phyloP scores from a whole-genome alignment of 2,888 invertebrate genomes.

The Lymantria monacha region DNA sequence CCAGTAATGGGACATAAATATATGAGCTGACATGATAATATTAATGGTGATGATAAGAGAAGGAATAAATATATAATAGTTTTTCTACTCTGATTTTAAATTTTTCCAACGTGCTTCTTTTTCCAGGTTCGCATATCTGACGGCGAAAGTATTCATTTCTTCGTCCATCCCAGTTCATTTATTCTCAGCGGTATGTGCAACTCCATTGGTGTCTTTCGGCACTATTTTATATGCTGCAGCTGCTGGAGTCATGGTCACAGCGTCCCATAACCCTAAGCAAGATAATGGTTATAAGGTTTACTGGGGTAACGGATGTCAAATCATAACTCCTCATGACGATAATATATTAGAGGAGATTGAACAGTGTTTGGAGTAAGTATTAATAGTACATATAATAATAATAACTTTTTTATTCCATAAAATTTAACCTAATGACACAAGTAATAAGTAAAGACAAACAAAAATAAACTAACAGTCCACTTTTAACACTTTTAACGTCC shows the following conservation, averaged over 20 bases:
- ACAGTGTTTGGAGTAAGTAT: conserved; percentile 84
- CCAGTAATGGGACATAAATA: too few relatives aligned
- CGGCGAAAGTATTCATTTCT: conserved; percentile 91
- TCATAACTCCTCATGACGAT: conserved; percentile 95
- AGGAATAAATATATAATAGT: too few relatives aligned
- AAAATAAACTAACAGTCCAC: too few relatives aligned
- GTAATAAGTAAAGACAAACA: too few relatives aligned
- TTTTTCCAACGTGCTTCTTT: too few relatives aligned
- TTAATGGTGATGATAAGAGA: too few relatives aligned
- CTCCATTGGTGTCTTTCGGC: conserved; percentile 96
- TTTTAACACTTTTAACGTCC: too few relatives aligned
- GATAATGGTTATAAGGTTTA: conserved; percentile 99
- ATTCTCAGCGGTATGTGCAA: conserved; percentile 91
- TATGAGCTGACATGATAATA: too few relatives aligned
- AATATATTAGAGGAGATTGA: conserved; percentile 90
- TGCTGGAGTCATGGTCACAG: conserved; percentile 96
- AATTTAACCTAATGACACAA: too few relatives aligned
- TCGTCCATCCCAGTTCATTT: conserved; percentile 90
- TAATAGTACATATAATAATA: background rate
- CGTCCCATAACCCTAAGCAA: conserved; percentile 97
- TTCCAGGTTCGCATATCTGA: conserved; percentile 92
- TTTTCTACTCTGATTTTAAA: too few relatives aligned
- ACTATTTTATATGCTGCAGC: conserved; percentile 88
- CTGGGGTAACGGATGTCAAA: conserved; percentile 97
- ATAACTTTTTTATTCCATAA: too few relatives aligned